A percentile compares a stretch with the other conserved stretches of the same genome.
These are phyloP conservation scores for Stichopus chloronotus DNA, from an alignment of 35 echinoderm and acorn worm species.

Conservation along the genomic window DNA sequence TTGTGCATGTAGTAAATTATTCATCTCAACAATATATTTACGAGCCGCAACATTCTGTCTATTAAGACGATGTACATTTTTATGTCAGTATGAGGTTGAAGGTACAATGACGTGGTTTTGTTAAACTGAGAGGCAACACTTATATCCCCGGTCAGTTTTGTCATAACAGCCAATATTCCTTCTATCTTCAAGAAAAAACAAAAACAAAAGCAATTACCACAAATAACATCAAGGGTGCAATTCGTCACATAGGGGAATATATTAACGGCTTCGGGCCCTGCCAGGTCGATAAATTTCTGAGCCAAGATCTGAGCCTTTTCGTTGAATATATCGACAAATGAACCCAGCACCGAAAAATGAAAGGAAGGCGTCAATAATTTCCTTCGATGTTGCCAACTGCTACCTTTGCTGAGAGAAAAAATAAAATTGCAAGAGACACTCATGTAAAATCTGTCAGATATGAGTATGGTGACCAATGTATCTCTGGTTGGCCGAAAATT, in stretches of 20 bases:
- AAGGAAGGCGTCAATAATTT: conserved; percentile 87
- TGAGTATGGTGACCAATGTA: neutral
- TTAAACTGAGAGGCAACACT: too few species aligned
- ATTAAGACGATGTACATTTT: too few species aligned
- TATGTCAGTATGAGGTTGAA: too few species aligned
- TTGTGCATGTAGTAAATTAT: too few species aligned
- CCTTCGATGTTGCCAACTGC: conserved; percentile 75
- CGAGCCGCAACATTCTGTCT: too few species aligned
- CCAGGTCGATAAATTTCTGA: conserved; percentile 52
- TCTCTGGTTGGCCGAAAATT: neutral
- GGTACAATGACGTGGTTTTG: too few species aligned
- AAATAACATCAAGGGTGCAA: conserved; percentile 63
- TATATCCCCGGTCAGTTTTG: too few species aligned
- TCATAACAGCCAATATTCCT: too few species aligned
- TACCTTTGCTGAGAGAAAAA: conserved; percentile 59
- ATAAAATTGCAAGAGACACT: neutral
- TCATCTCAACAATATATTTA: too few species aligned
- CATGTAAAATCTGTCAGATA: neutral
- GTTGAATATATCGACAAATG: conserved; percentile 81
- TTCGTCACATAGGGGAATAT: conserved; percentile 58
- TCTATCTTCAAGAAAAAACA: too few species aligned
- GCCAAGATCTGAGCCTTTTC: conserved; percentile 72
- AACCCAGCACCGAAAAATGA: conserved; percentile 77
- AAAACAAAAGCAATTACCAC: conserved; percentile 32
- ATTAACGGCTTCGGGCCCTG: conserved; percentile 16